Evolutionary conservation across 2,888 invertebrate species (phyloP), one percentile per base, ranked within the genome.

Genomic region (Chalcosyrphus nemorum): DNA sequence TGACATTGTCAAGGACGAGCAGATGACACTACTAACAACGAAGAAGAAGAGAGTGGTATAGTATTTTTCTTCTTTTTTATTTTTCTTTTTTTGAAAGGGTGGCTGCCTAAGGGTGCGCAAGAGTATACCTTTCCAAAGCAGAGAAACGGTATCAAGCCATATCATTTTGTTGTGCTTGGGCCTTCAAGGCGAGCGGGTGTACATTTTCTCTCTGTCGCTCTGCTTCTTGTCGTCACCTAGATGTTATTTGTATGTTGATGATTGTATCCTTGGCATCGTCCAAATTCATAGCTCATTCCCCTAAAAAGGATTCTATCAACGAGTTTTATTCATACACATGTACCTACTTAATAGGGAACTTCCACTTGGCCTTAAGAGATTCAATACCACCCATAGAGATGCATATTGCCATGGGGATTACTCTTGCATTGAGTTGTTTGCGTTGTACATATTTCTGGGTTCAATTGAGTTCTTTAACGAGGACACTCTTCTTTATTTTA

Each of bases 1-100:
- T 59, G 59, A 59, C 59, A 59, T 59, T 43, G 41, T 59, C 59
- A 59, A 59, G 59, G 59, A 41, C 59, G 59, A 41, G 3, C 24
- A 43, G 41, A 15, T 13, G 41, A 59, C 41, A 41, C 59, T 27
- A 41, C 59, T 11, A 59, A 59, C 41, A 59, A 56, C 0, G 29
- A 29, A 45, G 19, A 4, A 11, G 19, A 7, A 9, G 50, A n/a
- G 50, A 2, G n/a, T 27, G 17, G 21, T 3, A 11, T 35, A 35
- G 35, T 35, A 11, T 1, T 35, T 35, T 35, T n/a, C 11, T n/a
- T n/a, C n/a, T n/a, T n/a, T n/a, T n/a, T 35, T 35, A 5, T 35
- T n/a, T 35, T 35, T 35, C 11, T 7, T 35, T 35, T 1, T 2
- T 11, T 2, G n/a, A n/a, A 13, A 29, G 38, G 15, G 45, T 17